Percentiles rank a stretch among this genome's conserved stretches.
These are phyloP conservation scores for Solenopsis invicta DNA, from an alignment of 1,140 invertebrate species.

Conservation along the genomic window DNA sequence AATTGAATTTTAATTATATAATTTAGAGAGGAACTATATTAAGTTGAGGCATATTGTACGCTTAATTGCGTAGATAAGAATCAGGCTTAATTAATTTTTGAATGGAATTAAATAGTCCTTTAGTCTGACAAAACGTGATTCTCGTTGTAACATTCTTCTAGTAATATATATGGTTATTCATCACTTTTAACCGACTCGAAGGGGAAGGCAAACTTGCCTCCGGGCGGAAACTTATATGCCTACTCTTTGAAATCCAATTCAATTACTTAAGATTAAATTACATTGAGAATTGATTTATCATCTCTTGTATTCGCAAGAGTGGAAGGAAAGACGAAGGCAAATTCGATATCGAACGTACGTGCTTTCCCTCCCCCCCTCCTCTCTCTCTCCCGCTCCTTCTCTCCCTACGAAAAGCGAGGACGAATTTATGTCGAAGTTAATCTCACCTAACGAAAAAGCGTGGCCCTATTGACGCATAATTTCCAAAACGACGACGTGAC, in stretches of 20 bases:
- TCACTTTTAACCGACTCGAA: not conserved
- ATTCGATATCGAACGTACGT: conserved; percentile 7
- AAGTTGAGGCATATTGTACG: not conserved
- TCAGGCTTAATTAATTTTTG: not conserved
- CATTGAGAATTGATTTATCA: conserved; percentile 19
- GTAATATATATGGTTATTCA: not conserved
- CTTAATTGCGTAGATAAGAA: conserved; percentile 2
- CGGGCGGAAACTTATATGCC: not conserved
- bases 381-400: not conserved
- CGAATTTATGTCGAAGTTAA: conserved; percentile 48
- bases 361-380: not conserved
- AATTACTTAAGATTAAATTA: conserved; percentile 33
- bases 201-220: not conserved
- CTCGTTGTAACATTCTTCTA: not conserved
- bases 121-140: not conserved
- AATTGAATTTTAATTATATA: conserved; percentile 1
- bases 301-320: not conserved
- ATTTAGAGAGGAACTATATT: not conserved
- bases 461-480: conserved; percentile 16
- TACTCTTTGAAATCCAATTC: conserved; percentile 19
- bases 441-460: conserved; percentile 32
- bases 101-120: conserved; percentile 14
- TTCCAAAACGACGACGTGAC: conserved; percentile 24
- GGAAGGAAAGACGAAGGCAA: conserved; percentile 6
- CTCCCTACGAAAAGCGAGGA: not conserved